Evolutionary conservation across 2,113 vertebrate genomes (phyloP).

Genomic region (Ondatra zibethicus): DNA sequence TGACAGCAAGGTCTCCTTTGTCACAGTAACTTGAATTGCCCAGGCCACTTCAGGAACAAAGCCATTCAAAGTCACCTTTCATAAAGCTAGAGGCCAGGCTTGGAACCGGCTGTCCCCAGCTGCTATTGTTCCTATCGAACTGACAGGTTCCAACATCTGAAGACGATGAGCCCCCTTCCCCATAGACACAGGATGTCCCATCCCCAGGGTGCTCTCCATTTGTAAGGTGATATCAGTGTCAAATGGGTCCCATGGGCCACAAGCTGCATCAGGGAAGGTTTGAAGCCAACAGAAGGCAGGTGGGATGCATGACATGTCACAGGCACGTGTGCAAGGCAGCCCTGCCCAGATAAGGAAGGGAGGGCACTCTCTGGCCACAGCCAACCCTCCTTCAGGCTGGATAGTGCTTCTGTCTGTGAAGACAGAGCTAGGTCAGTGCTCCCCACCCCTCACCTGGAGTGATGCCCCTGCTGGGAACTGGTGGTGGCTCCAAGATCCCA

Average conservation of each 20-base stretch:
- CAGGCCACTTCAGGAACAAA: neutral
- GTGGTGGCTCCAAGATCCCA: neutral
- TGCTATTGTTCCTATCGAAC: neutral
- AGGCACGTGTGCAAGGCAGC: neutral
- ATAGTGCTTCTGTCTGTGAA: neutral
- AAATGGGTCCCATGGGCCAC: neutral
- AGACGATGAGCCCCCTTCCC: neutral
- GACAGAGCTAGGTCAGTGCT: neutral
- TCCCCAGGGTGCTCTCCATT: neutral
- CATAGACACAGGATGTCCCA: neutral
- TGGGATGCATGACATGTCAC: accelerated
- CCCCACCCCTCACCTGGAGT: neutral
- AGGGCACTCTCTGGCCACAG: accelerated
- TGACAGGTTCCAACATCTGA: neutral
- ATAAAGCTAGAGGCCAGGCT: neutral
- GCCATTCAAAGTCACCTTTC: conserved; percentile 69
- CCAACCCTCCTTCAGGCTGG: neutral
- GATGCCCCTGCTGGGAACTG: neutral
- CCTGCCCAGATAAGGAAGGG: no score
- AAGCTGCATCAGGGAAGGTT: neutral
- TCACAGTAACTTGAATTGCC: conserved; percentile 34
- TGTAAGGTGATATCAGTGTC: neutral
- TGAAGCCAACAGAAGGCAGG: neutral
- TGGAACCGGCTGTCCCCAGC: neutral
- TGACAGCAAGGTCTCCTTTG: conserved; percentile 3